Evolutionary conservation across 2,113 vertebrate genomes (phyloP).

Genomic region (Xiphorhynchus elegans): DNA sequence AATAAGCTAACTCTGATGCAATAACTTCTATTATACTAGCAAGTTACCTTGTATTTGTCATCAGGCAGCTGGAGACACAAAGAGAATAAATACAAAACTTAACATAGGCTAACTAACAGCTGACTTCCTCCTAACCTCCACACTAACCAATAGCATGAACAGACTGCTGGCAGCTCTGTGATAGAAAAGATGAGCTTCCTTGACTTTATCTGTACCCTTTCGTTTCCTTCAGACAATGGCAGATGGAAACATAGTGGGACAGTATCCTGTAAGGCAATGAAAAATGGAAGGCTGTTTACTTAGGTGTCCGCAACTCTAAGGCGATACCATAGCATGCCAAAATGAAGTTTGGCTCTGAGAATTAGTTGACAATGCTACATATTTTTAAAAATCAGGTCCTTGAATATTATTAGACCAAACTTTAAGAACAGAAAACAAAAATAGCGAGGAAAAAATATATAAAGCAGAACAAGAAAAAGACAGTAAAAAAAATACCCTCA

Average conservation of each 20-base stretch:
- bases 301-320: neutral
- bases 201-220: neutral
- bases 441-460: neutral
- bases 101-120: neutral
- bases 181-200: neutral
- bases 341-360: neutral
- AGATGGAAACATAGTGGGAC: neutral
- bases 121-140: neutral
- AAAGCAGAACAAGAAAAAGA: neutral
- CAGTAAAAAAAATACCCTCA: neutral
- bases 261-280: neutral
- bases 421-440: neutral
- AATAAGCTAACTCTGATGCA: neutral
- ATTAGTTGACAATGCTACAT: neutral
- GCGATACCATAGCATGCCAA: neutral
- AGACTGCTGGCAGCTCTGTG: neutral
- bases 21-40: neutral
- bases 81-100: neutral
- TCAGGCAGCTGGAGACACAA: neutral
- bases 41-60: neutral
- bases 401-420: neutral
- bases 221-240: neutral
- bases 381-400: neutral
- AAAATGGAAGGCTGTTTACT: neutral
- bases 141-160: neutral